Conservation (phyloP, 1,140 invertebrate genomes). For the Euschistus heros region DNA sequence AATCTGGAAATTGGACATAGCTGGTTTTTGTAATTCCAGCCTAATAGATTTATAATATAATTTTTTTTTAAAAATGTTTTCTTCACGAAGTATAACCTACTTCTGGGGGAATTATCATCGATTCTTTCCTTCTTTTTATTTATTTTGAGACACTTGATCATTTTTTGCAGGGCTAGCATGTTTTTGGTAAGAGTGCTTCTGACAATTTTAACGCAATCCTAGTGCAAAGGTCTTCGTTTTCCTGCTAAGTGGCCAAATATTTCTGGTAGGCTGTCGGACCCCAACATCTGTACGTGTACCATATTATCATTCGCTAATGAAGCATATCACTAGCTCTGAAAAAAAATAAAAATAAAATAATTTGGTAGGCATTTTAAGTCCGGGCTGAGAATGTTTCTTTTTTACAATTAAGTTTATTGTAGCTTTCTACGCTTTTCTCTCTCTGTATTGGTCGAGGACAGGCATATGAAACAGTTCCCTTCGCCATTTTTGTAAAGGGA, state of each 20-base stretch:
- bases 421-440: no score
- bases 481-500: conserved; percentile 45
- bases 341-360: conserved; percentile 28
- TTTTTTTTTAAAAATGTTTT: conserved; percentile 23
- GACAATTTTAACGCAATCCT: conserved; percentile 55
- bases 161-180: conserved; percentile 46
- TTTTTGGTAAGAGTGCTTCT: conserved; percentile 53
- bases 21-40: no score
- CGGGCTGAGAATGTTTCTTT: no score
- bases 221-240: conserved; percentile 38
- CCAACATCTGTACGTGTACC: conserved; percentile 39
- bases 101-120: conserved; percentile 53
- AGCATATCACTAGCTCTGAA: conserved; percentile 53
- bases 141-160: conserved; percentile 56
- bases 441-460: conserved; percentile 34
- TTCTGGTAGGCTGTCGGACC: conserved; percentile 38
- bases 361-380: no score
- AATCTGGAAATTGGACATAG: no score
- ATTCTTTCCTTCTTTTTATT: conserved; percentile 57
- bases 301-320: conserved; percentile 38
- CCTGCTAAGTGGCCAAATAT: conserved; percentile 35
- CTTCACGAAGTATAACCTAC: conserved; percentile 61
- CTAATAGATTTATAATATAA: no score
- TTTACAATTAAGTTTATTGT: no score
- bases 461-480: conserved; percentile 37